These are phyloP conservation scores for Xestia ashworthii DNA, from an alignment of 2,888 invertebrate genomes.

Conservation along the genomic window DNA sequence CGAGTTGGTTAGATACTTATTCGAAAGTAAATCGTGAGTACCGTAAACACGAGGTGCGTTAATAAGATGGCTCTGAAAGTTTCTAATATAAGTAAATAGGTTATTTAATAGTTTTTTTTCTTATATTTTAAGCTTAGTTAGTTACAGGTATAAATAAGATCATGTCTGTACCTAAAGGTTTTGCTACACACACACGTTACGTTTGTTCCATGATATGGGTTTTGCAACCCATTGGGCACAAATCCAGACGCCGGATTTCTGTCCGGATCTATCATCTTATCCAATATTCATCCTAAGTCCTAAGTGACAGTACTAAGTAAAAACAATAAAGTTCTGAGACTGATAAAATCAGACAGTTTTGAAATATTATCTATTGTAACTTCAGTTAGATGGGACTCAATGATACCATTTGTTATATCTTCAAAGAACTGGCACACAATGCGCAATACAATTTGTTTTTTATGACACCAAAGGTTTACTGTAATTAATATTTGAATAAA, in stretches of 20 bases:
- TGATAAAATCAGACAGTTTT: constrained; percentile 12
- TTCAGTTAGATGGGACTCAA: constrained; percentile 23
- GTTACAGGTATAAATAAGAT: background rate
- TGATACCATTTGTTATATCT: constrained; percentile 25
- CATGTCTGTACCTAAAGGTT: background rate
- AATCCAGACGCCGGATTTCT: background rate
- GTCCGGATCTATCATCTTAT: background rate
- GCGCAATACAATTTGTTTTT: constrained; percentile 7
- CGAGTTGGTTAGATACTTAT: constrained; percentile 36
- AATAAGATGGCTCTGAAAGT: constrained; percentile 21
- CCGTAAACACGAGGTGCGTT: constrained; percentile 36
- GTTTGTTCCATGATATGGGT: background rate
- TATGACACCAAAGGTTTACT: background rate
- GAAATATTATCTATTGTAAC: constrained; percentile 14
- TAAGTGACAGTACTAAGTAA: background rate
- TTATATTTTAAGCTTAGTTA: background rate
- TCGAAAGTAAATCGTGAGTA: constrained; percentile 74
- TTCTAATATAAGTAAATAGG: background rate
- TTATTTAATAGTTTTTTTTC: background rate
- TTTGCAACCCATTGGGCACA: background rate
- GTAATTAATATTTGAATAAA: background rate
- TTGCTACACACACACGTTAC: background rate
- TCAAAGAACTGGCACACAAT: background rate
- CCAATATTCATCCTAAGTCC: background rate
- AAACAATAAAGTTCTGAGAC: background rate